phyloP scores from a whole-genome alignment of 2,888 invertebrate species.

The Epirrita christyi region DNA sequence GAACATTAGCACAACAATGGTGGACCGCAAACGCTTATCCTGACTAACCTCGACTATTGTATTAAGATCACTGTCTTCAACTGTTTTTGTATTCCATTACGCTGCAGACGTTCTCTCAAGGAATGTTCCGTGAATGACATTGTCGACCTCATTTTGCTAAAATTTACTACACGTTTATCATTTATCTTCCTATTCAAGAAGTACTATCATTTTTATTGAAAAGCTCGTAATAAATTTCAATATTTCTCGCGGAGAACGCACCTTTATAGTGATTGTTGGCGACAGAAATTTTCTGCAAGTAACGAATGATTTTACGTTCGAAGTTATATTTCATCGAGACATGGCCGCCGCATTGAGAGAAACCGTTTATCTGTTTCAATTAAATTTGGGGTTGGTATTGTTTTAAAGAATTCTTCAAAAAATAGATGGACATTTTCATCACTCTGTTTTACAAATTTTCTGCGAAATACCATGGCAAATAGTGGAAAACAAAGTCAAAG shows the following conservation, averaged over 20 bases:
- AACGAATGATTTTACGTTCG: conserved; percentile 22
- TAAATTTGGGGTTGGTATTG: too few relatives aligned
- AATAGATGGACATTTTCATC: conserved; percentile 23
- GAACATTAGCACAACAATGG: conserved; percentile 77
- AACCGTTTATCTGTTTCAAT: background rate
- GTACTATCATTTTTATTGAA: conserved; percentile 35
- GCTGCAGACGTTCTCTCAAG: conserved; percentile 34
- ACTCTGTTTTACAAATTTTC: conserved; percentile 36
- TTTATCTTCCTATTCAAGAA: conserved; percentile 5
- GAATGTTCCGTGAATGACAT: conserved; percentile 40
- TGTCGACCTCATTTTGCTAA: conserved; percentile 20
- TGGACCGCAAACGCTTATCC: conserved; percentile 58
- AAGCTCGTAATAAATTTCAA: conserved; percentile 38
- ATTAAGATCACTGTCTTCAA: conserved; percentile 58
- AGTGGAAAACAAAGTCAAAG: conserved; percentile 42
- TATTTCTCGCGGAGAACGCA: conserved; percentile 20
- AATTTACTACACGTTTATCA: conserved; percentile 19
- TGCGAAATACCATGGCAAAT: conserved; percentile 25
- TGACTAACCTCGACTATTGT: conserved; percentile 68
- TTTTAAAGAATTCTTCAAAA: too few relatives aligned
- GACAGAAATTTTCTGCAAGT: conserved; percentile 25
- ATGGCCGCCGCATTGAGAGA: background rate
- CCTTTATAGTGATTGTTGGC: conserved; percentile 16
- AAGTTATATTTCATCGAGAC: conserved; percentile 38
- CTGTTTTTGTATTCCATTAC: conserved; percentile 55